These are phyloP conservation scores for Balaeniceps rex DNA, from an alignment of 2,113 vertebrate genomes.

Conservation along the genomic window DNA sequence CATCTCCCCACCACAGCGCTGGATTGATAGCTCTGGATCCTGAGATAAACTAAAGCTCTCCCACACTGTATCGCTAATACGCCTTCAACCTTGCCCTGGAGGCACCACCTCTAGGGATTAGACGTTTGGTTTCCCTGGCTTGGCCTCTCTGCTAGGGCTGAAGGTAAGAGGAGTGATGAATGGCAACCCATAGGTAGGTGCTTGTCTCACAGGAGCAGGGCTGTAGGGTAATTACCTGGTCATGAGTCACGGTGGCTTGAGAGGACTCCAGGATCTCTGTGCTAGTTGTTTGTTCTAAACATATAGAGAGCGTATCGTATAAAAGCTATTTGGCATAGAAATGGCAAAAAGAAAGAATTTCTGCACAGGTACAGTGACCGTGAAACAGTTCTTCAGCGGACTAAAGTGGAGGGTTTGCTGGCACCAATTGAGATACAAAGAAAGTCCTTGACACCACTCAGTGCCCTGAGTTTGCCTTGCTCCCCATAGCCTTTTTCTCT, in stretches of 20 bases:
- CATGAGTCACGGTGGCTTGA: neutral
- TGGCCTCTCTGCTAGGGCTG: neutral
- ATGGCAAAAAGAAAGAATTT: neutral
- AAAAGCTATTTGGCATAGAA: neutral
- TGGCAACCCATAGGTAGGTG: neutral
- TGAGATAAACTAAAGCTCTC: constrained; percentile 25
- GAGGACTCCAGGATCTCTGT: neutral
- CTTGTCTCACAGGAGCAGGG: neutral
- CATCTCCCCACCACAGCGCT: neutral
- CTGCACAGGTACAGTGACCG: neutral
- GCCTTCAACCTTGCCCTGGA: neutral
- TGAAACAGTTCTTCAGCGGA: neutral
- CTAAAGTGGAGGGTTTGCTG: neutral
- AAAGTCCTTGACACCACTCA: neutral
- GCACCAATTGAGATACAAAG: neutral
- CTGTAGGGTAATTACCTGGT: neutral
- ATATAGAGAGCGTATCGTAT: neutral
- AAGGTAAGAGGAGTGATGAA: neutral
- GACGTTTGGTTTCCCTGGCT: neutral
- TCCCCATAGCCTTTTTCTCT: neutral
- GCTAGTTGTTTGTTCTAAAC: neutral
- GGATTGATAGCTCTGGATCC: constrained; percentile 35
- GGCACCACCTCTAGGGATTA: neutral
- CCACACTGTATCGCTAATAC: neutral
- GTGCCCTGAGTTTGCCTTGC: neutral